Evolutionary conservation across 2,888 invertebrate species (phyloP).

Genomic region (Argyresthia goedartella): DNA sequence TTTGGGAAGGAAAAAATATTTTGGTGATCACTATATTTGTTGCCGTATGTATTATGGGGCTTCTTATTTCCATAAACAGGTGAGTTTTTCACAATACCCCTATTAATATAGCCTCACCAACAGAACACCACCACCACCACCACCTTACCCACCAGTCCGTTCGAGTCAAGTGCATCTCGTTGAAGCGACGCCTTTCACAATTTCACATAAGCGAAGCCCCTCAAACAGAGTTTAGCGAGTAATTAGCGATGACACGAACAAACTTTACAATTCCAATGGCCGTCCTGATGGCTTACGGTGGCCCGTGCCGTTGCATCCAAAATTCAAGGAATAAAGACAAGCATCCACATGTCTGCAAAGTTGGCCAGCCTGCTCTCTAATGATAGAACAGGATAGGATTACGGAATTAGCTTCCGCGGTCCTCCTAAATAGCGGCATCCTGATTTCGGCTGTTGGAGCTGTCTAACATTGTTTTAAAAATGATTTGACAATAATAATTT

Average conservation of each 20-base stretch:
- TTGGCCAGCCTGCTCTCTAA: slow-evolving; percentile 21
- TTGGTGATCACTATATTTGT: no score
- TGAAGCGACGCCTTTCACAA: no score
- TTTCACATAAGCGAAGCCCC: no score
- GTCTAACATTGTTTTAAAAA: not conserved
- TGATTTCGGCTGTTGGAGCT: not conserved
- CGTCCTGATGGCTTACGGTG: not conserved
- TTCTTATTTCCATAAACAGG: no score
- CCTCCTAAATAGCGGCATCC: not conserved
- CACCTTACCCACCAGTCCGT: not conserved
- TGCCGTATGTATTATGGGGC: no score
- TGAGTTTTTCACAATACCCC: no score
- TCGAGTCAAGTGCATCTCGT: not conserved
- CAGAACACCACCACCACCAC: no score
- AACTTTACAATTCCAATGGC: slow-evolving; percentile 37
- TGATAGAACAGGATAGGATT: not conserved
- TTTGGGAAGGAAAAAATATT: no score
- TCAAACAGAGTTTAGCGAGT: no score
- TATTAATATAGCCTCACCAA: no score
- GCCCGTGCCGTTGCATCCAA: slow-evolving; percentile 28
- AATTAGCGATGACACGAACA: slow-evolving; percentile 10
- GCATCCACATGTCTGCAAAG: slow-evolving; percentile 34
- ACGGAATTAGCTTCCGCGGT: slow-evolving; percentile 20
- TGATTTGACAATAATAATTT: not conserved
- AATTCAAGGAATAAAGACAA: slow-evolving; percentile 51